These are phyloP conservation scores for Hippolais icterina DNA, from an alignment of 2,113 vertebrate genomes.

Conservation along the genomic window DNA sequence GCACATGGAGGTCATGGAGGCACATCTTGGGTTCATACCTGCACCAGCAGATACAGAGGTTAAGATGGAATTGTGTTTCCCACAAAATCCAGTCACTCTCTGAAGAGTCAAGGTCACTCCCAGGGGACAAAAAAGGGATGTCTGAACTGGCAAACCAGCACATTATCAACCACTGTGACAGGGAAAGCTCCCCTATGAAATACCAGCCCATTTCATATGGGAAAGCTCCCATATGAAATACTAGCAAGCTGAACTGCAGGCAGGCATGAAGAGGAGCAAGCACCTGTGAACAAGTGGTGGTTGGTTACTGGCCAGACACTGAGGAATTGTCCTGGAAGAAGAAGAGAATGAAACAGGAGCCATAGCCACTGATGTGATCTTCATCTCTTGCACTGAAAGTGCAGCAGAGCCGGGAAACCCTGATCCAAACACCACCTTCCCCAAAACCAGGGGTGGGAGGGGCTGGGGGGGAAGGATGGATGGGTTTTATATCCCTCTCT, in stretches of 20 bases:
- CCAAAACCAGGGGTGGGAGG: fast-evolving
- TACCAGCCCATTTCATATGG: too few relatives aligned
- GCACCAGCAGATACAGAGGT: background rate
- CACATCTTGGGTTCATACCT: background rate
- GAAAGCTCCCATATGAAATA: background rate
- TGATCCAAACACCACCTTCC: background rate
- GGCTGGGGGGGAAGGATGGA: fast-evolving
- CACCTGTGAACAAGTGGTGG: background rate
- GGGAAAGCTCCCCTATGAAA: background rate
- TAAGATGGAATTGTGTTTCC: background rate
- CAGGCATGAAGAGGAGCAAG: background rate
- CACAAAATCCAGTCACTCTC: background rate
- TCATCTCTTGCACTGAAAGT: background rate
- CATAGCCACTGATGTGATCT: background rate
- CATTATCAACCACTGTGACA: background rate
- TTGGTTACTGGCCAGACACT: background rate
- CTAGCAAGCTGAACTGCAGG: background rate
- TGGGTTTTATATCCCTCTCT: background rate
- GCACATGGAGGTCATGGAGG: background rate
- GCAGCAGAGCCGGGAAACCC: background rate
- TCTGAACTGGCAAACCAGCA: background rate
- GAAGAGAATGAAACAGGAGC: background rate
- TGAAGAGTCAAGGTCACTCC: background rate
- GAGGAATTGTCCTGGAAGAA: background rate
- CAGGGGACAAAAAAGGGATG: background rate